Conservation (phyloP, 2,113 vertebrate species). For the Chionomys nivalis region DNA sequence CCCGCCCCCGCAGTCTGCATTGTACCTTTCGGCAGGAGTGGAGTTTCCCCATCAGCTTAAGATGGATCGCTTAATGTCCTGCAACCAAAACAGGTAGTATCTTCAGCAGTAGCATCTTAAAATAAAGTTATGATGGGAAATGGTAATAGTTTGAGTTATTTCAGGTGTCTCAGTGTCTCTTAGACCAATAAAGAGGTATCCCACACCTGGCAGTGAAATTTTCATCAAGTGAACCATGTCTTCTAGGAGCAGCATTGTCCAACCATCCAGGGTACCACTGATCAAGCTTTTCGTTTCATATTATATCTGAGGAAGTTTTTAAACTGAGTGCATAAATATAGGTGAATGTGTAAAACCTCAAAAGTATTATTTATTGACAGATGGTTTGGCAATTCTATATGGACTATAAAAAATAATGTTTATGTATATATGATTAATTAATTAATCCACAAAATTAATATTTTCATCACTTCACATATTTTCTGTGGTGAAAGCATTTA, state of each 20-base stretch:
- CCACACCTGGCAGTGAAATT: neutral
- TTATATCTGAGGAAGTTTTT: neutral
- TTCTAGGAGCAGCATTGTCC: neutral
- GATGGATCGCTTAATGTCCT: neutral
- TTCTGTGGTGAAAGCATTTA: neutral
- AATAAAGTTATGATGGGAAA: neutral
- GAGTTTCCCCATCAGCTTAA: neutral
- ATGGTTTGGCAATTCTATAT: neutral
- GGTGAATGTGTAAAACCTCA: neutral
- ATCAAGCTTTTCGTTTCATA: neutral
- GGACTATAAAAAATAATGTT: neutral
- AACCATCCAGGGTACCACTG: neutral
- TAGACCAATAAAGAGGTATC: neutral
- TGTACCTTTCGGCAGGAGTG: neutral
- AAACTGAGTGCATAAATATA: neutral
- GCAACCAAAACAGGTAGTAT: neutral
- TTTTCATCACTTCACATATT: neutral
- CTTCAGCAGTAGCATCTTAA: neutral
- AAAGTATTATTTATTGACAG: neutral
- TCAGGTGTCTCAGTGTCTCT: neutral
- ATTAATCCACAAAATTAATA: neutral
- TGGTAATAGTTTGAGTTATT: neutral
- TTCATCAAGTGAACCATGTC: neutral
- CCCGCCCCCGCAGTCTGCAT: neutral
- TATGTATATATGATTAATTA: neutral